Conservation (phyloP, 2,797 vertebrate genomes). For the Choloepus didactylus region DNA sequence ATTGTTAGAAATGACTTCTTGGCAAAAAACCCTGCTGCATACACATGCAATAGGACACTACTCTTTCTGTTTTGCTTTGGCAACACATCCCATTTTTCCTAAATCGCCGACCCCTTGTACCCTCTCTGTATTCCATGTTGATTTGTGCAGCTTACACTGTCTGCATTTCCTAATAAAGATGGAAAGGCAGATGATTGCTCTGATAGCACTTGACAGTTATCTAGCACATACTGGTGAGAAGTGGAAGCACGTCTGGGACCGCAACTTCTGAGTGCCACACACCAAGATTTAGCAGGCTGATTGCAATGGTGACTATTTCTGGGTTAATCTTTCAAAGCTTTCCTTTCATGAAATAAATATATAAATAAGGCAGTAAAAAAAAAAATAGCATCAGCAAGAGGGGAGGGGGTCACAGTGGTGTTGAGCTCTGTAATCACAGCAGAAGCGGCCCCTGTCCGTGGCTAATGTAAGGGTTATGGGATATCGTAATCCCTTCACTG, state of each 20-base stretch:
- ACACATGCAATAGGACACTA: slow-evolving; percentile 47
- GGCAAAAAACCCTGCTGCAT: slow-evolving; percentile 9
- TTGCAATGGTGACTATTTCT: slow-evolving; percentile 87
- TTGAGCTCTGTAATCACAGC: slow-evolving; percentile 91
- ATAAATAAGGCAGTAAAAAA: slow-evolving; percentile 61
- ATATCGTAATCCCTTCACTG: slow-evolving; percentile 97
- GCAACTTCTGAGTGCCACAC: slow-evolving; percentile 60
- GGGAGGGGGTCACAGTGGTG: slow-evolving; percentile 87
- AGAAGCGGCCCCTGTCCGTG: slow-evolving; percentile 92
- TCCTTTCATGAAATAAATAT: slow-evolving; percentile 86
- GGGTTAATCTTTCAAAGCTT: slow-evolving; percentile 93
- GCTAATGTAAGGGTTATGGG: slow-evolving; percentile 98
- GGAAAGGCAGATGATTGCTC: slow-evolving; percentile 56
- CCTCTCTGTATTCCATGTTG: slow-evolving; percentile 64
- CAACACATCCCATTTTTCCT: slow-evolving; percentile 33
- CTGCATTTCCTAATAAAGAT: slow-evolving; percentile 77
- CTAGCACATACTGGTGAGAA: background rate
- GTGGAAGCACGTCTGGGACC: slow-evolving; percentile 32
- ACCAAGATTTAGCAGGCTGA: slow-evolving; percentile 78
- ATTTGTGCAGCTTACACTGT: slow-evolving; percentile 76
- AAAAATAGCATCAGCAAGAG: background rate
- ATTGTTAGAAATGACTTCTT: slow-evolving; percentile 47
- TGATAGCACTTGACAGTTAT: slow-evolving; percentile 49
- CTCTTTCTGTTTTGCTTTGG: slow-evolving; percentile 37
- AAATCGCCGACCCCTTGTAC: slow-evolving; percentile 52